These are phyloP conservation scores for Porphyrio hochstetteri DNA, from an alignment of 2,113 vertebrate genomes.

Conservation along the genomic window DNA sequence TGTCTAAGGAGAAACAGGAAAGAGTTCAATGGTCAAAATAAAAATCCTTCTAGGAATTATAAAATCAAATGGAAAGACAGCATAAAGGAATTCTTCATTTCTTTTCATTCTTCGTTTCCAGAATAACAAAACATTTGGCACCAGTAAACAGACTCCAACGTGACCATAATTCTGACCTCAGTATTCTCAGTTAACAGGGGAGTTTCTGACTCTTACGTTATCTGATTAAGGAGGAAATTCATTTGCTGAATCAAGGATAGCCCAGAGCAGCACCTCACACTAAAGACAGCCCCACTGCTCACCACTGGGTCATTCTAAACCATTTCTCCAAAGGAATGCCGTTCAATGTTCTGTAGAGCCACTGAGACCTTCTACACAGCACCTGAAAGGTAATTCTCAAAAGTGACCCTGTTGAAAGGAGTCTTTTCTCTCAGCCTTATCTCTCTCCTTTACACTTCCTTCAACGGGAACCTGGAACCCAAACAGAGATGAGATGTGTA, in stretches of 20 bases:
- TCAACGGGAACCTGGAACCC: neutral
- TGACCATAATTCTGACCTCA: fast-evolving
- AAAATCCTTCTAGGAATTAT: neutral
- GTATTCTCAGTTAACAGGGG: neutral
- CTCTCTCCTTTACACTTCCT: neutral
- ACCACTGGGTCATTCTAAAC: neutral
- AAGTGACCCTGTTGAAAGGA: neutral
- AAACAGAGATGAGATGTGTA: neutral
- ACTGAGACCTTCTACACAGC: neutral
- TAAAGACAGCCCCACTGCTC: neutral
- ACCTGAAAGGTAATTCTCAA: neutral
- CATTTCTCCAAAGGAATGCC: neutral
- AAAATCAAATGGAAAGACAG: neutral
- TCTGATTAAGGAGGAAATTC: neutral
- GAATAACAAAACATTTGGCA: neutral
- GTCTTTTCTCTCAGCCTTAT: neutral
- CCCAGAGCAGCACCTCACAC: neutral
- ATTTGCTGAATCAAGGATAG: neutral
- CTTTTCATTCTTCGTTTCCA: too few relatives aligned
- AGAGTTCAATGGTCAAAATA: neutral
- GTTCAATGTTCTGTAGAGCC: neutral
- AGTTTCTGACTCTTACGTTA: neutral
- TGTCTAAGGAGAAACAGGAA: neutral
- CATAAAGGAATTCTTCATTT: neutral
- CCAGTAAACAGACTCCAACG: neutral